phyloP scores from a whole-genome alignment of 1,140 invertebrate genomes.

The Psix sp. region DNA sequence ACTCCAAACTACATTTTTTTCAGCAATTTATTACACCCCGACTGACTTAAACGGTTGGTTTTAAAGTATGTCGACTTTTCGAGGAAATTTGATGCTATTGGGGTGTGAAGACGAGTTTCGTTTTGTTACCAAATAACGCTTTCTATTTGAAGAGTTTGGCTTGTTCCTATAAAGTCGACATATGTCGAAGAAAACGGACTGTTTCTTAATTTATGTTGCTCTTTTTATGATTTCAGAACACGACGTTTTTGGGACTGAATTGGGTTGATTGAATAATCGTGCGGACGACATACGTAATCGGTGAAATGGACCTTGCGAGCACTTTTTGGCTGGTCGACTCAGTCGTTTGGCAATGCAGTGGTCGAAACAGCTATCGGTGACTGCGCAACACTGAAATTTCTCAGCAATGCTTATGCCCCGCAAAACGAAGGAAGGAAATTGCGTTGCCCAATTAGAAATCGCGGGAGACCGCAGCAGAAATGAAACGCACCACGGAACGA shows the following conservation, averaged over 20 bases:
- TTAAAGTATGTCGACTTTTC: slow-evolving; percentile 22
- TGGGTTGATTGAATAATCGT: too few species aligned
- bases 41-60: slow-evolving; percentile 2
- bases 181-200: neutral
- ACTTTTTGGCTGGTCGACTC: neutral
- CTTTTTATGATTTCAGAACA: too few species aligned
- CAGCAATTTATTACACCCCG: slow-evolving; percentile 22
- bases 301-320: too few species aligned
- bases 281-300: too few species aligned
- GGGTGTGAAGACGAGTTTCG: slow-evolving; percentile 10
- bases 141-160: slow-evolving; percentile 11
- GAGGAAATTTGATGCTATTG: slow-evolving; percentile 25
- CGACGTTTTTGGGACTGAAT: too few species aligned
- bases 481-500: slow-evolving; percentile 48
- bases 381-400: slow-evolving; percentile 65
- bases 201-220: neutral
- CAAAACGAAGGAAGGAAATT: slow-evolving; percentile 70
- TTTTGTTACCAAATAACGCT: slow-evolving; percentile 5
- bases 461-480: slow-evolving; percentile 61
- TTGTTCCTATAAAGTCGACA: neutral
- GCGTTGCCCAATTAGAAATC: slow-evolving; percentile 71
- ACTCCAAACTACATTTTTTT: slow-evolving; percentile 28
- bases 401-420: slow-evolving; percentile 44
- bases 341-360: slow-evolving; percentile 41
- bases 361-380: slow-evolving; percentile 33